phyloP scores from a whole-genome alignment of 1,140 invertebrate species.

The Steinernema feltiae region DNA sequence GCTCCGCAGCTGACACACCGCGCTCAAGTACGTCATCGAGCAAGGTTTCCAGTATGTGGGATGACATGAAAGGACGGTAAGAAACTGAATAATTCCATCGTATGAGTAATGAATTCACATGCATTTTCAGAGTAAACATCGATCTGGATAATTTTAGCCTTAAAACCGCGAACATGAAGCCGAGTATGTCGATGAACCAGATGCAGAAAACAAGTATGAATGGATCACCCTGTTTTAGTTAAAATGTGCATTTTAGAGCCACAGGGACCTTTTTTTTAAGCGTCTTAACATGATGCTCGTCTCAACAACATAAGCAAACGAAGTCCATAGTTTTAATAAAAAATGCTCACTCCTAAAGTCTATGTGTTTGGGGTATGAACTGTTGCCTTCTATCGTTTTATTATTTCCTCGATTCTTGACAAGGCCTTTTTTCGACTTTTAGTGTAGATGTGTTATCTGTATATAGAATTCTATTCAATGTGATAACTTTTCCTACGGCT shows the following conservation, averaged over 20 bases:
- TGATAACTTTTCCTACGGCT: neutral
- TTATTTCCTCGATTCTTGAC: neutral
- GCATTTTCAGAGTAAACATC: neutral
- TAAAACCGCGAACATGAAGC: neutral
- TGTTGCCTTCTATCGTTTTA: slow-evolving; percentile 9
- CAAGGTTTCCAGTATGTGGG: neutral
- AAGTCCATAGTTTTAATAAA: neutral
- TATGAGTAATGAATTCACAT: neutral
- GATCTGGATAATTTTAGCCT: neutral
- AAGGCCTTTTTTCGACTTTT: slow-evolving; percentile 10
- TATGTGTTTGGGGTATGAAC: neutral
- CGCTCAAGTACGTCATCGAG: neutral
- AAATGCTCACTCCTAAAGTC: neutral
- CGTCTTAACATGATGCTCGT: too few relatives aligned
- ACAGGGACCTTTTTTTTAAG: neutral
- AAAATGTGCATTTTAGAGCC: neutral
- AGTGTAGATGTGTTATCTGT: neutral
- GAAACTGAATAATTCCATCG: neutral
- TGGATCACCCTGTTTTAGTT: neutral
- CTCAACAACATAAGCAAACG: neutral
- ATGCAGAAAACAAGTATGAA: neutral
- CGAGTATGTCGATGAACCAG: neutral
- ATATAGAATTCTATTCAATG: neutral
- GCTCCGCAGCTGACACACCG: neutral
- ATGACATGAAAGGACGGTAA: slow-evolving; percentile 1